Evolutionary conservation across 2,797 vertebrate species (phyloP).

Genomic region (Chrosomus eos): DNA sequence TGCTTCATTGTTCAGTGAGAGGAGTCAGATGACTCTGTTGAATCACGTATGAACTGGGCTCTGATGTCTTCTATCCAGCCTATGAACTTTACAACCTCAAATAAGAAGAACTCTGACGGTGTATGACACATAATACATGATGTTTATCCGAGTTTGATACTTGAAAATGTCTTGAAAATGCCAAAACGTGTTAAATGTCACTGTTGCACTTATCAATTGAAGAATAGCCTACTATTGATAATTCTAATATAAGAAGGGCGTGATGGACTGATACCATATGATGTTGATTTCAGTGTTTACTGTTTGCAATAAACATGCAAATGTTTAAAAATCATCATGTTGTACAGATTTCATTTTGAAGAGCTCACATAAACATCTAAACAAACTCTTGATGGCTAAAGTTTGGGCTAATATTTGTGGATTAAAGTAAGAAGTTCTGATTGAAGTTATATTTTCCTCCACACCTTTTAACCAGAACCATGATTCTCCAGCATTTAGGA

Average conservation of each 20-base stretch:
- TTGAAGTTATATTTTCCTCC: background rate
- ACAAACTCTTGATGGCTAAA: background rate
- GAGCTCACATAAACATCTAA: background rate
- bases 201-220: background rate
- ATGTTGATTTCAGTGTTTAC: conserved; percentile 25
- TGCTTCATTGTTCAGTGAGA: conserved; percentile 18
- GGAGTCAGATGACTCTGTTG: conserved; percentile 17
- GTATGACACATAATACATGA: background rate
- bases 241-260: background rate
- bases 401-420: background rate
- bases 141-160: conserved; percentile 11
- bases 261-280: background rate
- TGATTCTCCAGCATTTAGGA: background rate
- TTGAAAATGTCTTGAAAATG: conserved; percentile 6
- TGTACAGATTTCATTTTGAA: background rate
- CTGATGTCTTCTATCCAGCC: background rate
- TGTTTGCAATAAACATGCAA: conserved; percentile 32
- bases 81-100: conserved; percentile 19
- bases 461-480: background rate
- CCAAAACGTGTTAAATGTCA: conserved; percentile 11
- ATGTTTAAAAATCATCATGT: background rate
- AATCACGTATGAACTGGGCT: background rate
- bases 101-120: background rate
- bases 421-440: background rate
- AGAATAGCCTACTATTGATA: background rate